phyloP scores from a whole-genome alignment of 2,888 invertebrate species.

The Perdita meconis region DNA sequence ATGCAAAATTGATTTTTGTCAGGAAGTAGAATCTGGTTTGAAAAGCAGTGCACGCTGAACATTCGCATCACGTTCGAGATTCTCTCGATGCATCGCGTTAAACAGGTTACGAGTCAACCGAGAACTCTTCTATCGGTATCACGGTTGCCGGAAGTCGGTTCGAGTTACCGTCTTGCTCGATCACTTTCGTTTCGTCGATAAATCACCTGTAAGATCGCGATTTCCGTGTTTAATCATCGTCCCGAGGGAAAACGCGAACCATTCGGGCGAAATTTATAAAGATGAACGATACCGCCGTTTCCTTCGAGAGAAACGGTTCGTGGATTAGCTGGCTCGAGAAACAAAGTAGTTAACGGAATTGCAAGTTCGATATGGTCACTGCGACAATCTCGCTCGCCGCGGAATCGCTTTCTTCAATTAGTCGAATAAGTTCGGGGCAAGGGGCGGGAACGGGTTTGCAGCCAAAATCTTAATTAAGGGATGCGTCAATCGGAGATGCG shows the following conservation, averaged over 20 bases:
- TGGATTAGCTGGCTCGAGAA: neutral
- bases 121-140: constrained; percentile 33
- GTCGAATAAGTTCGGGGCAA: constrained; percentile 69
- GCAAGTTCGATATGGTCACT: constrained; percentile 20
- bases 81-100: constrained; percentile 35
- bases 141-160: constrained; percentile 10
- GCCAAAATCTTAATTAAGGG: constrained; percentile 65
- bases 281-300: neutral
- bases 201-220: neutral
- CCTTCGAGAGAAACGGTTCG: neutral
- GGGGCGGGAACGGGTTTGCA: constrained; percentile 1
- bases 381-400: constrained; percentile 13
- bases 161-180: neutral
- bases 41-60: constrained; percentile 11
- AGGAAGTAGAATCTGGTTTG: neutral
- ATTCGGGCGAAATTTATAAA: neutral
- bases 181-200: constrained; percentile 15
- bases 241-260: neutral
- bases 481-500: constrained; percentile 46
- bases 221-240: constrained; percentile 5
- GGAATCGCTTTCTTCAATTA: constrained; percentile 69
- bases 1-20: constrained; percentile 2
- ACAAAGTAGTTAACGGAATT: constrained; percentile 24
- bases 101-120: constrained; percentile 29
- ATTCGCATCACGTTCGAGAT: constrained; percentile 30